Conservation (phyloP, 1,140 invertebrate species). For the Phortica variegata region DNA sequence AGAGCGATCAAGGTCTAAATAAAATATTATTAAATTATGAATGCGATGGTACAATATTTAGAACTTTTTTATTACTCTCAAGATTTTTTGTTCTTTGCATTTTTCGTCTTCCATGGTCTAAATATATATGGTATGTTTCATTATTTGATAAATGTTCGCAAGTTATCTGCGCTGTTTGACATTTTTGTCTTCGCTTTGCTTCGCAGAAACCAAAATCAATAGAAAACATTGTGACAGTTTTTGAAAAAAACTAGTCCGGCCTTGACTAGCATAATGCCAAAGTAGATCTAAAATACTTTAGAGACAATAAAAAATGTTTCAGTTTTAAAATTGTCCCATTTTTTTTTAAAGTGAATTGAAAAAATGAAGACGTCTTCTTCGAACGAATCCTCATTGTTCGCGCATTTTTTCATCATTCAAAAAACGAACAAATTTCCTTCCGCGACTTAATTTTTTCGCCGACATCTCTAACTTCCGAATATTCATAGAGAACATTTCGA, state of each 20-base stretch:
- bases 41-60: neutral
- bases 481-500: no score
- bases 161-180: conserved; percentile 46
- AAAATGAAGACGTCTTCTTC: conserved; percentile 50
- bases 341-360: conserved; percentile 30
- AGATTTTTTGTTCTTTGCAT: no score
- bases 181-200: conserved; percentile 17
- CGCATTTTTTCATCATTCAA: conserved; percentile 49
- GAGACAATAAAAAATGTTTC: conserved; percentile 44
- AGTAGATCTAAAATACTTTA: neutral
- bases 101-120: no score
- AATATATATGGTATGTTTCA: no score
- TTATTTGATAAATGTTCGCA: conserved; percentile 35
- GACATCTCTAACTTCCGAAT: conserved; percentile 4
- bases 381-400: conserved; percentile 35
- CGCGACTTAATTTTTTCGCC: conserved; percentile 42
- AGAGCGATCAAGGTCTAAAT: neutral
- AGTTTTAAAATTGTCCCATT: conserved; percentile 36
- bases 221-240: conserved; percentile 35
- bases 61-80: conserved; percentile 14
- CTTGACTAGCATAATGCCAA: conserved; percentile 46
- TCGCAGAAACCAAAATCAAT: conserved; percentile 25
- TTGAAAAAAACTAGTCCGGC: conserved; percentile 6
- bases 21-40: neutral
- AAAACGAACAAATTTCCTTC: conserved; percentile 46